phyloP scores from a whole-genome alignment of 2,888 invertebrate genomes.

The Dasysyrphus tricinctus region DNA sequence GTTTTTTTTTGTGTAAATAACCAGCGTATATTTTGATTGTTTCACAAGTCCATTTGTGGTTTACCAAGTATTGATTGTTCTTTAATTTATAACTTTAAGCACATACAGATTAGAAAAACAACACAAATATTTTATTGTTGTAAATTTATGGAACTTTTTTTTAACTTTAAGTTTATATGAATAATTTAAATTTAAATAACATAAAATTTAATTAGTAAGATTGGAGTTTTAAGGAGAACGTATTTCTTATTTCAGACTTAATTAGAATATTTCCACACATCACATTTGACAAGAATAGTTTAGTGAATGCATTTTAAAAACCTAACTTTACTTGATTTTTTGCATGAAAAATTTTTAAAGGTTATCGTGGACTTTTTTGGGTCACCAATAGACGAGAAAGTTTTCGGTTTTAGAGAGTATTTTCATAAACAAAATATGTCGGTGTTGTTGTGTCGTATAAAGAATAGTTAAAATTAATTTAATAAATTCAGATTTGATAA shows the following conservation, averaged over 20 bases:
- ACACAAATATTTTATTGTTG: neutral
- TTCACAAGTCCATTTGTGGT: constrained; percentile 20
- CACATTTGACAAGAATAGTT: neutral
- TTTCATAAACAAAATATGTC: too few relatives aligned
- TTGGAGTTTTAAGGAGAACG: neutral
- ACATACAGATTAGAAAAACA: neutral
- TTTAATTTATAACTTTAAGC: constrained; percentile 19
- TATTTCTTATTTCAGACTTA: neutral
- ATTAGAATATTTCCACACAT: too few relatives aligned
- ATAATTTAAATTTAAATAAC: neutral
- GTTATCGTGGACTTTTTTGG: constrained; percentile 71
- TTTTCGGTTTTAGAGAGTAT: constrained; percentile 78
- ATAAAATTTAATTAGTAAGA: neutral
- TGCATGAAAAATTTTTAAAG: neutral
- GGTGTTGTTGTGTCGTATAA: too few relatives aligned
- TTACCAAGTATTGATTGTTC: constrained; percentile 50
- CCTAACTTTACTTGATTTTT: neutral
- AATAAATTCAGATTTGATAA: too few relatives aligned
- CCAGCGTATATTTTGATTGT: constrained; percentile 2
- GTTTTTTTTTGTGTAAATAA: constrained; percentile 65
- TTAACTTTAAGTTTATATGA: neutral
- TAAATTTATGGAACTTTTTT: neutral
- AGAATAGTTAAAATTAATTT: too few relatives aligned
- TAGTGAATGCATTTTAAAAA: neutral
- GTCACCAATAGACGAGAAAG: too few relatives aligned